Evolutionary conservation across 2,888 invertebrate genomes (phyloP), one percentile per base, ranked within the genome.

Genomic region (Caenorhabditis japonica): DNA sequence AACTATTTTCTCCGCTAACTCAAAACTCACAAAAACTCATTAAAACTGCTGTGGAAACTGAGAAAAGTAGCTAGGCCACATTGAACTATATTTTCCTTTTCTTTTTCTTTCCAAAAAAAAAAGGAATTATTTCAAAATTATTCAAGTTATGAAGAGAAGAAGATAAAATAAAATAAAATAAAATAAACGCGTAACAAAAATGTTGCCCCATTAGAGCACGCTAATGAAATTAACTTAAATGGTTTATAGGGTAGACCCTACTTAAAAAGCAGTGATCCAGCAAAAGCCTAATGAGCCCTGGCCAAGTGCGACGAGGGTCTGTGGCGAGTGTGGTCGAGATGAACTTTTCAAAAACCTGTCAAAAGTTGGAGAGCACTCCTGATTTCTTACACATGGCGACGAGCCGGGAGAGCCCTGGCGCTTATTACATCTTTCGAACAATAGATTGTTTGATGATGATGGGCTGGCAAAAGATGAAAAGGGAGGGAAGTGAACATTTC

Each of bases 381-480:
- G 56, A 56, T 66, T 43, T 56, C 66, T 66, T 58, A 66, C 66
- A 66, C 66, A 66, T 66, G 66, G n/a, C n/a, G n/a, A 66, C 43
- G 36, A 56, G 64, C 49, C 52, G 19, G 47, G 19, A 25, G 41
- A 41, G 34, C 47, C 27, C 30, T 30, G 10, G 41, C 66, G 66
- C 66, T 66, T 66, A 66, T 66, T 66, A 66, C 66, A 66, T 66
- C 66, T 66, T 66, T 66, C 51, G 51, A 66, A 66, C 66, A 66
- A 66, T 66, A 51, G 43, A 66, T 66, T 66, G 66, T 66, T 66
- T 66, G 66, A 66, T 66, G 66, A 10, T 30, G 30, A 30, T 30
- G 30, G 30, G 30, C 10, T 7, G 30, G 66, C 49, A 58, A 66
- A 66, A 56, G 56, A 55, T 64, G 64, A 49, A 52, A 55, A 12